These are phyloP conservation scores for Tridacna gigas DNA, from an alignment of 2,888 invertebrate species.

Conservation along the genomic window DNA sequence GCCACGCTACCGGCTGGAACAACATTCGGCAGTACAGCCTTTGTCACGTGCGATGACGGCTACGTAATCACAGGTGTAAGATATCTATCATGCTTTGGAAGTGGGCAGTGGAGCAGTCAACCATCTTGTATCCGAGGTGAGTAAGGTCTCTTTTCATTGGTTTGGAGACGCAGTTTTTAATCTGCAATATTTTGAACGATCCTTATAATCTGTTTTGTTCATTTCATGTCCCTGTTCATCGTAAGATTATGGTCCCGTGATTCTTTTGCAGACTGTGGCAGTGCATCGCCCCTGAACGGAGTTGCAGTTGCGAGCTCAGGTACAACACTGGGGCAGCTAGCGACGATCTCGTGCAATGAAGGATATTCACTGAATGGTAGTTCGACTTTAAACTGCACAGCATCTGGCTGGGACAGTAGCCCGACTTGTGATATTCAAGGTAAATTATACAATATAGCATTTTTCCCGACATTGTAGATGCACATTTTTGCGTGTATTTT, in stretches of 20 bases:
- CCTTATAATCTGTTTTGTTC: neutral
- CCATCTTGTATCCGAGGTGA: slow-evolving; percentile 31
- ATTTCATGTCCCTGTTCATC: neutral
- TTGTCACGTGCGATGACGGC: slow-evolving; percentile 36
- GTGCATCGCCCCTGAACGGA: slow-evolving; percentile 13
- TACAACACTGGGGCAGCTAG: neutral
- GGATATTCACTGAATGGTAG: slow-evolving; percentile 6
- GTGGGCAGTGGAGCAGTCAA: slow-evolving; percentile 13
- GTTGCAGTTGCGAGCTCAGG: neutral
- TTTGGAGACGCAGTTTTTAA: neutral
- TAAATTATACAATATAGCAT: neutral
- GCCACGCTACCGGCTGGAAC: neutral
- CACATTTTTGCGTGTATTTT: too few relatives aligned
- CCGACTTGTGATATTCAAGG: slow-evolving; percentile 16
- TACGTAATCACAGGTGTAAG: slow-evolving; percentile 35
- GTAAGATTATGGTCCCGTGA: slow-evolving; percentile 10
- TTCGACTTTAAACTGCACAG: neutral
- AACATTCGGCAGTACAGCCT: slow-evolving; percentile 17
- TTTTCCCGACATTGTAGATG: too few relatives aligned
- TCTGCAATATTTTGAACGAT: neutral
- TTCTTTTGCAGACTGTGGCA: slow-evolving; percentile 19
- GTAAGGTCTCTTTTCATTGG: too few relatives aligned
- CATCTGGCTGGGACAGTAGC: slow-evolving; percentile 11
- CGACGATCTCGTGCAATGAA: slow-evolving; percentile 5
- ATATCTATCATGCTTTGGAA: neutral